Evolutionary conservation across 2,888 invertebrate species (phyloP), one percentile per base, ranked within the genome.

Genomic region (Abrostola triplasia): DNA sequence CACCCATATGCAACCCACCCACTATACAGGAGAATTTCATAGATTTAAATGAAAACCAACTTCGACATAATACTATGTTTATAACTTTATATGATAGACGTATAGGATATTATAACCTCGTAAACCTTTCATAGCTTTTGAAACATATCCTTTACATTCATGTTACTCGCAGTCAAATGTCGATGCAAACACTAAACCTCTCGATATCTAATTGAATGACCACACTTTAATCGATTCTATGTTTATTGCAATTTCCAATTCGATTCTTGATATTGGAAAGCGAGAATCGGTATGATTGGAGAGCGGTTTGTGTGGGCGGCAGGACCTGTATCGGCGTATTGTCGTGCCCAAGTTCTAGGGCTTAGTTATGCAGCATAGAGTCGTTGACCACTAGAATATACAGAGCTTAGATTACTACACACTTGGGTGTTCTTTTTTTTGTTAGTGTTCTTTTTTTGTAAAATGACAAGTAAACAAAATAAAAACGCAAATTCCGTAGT

Each of bases 261-360:
- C 79, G 73, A 85, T 86, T 83, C 83, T 80, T 80, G 83, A 83
- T 81, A 84, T 84, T 88, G 80, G 87, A 88, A 87, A 90, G 88
- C 81, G 74, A 76, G 85, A 84, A 84, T 83, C 79, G 76, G 73
- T 69, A 79, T 83, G 82, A 81, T 75, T 80, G 80, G 83, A 85
- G 84, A 84, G 81, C 80, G 67, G 82, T 70, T 64, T 53, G 76
- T 79, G 88, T 86, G 85, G 89, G 87, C 81, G 84, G 69, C n/a
- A 41, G 66, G 82, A 81, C 83, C 80, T 84, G 84, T 66, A 66
- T 66, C 59, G 50, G 58, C 5, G 62, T 82, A 84, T 82, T 84
- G 84, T 83, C 66, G 76, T 75, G 70, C 76, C 71, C 72, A 84
- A 80, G 83, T 83, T 81, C 82, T 84, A 84, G 81, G 82, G 71